Conservation (phyloP, 2,113 vertebrate species). For the Micromys minutus region DNA sequence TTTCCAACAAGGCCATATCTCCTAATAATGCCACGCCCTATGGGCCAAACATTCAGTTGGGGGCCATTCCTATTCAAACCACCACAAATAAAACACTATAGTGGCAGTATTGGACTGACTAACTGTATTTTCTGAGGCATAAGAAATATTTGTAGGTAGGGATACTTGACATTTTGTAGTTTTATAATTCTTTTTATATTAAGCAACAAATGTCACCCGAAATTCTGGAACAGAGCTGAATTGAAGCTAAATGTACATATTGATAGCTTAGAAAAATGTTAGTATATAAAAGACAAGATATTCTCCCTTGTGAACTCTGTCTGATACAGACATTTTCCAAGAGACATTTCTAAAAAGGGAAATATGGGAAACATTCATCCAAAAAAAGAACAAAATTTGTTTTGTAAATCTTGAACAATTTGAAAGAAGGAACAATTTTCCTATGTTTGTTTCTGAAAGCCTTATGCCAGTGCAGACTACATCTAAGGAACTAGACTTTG, state of each 20-base stretch:
- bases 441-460: background rate
- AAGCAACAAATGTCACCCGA: background rate
- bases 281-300: background rate
- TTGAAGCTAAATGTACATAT: background rate
- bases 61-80: background rate
- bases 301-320: background rate
- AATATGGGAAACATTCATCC: background rate
- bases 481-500: background rate
- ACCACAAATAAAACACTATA: background rate
- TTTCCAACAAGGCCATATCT: background rate
- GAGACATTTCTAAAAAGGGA: background rate
- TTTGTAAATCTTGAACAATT: constrained; percentile 16
- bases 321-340: background rate
- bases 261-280: background rate
- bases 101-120: background rate
- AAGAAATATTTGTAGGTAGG: background rate
- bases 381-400: background rate
- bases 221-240: background rate
- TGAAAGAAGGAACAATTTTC: background rate
- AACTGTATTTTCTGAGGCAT: background rate
- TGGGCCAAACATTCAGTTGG: background rate
- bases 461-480: background rate
- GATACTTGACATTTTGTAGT: background rate
- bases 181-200: constrained; percentile 1
- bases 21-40: background rate